Conservation (phyloP, 92 coral and sea anemone species). For the Phenganax subtilis region DNA sequence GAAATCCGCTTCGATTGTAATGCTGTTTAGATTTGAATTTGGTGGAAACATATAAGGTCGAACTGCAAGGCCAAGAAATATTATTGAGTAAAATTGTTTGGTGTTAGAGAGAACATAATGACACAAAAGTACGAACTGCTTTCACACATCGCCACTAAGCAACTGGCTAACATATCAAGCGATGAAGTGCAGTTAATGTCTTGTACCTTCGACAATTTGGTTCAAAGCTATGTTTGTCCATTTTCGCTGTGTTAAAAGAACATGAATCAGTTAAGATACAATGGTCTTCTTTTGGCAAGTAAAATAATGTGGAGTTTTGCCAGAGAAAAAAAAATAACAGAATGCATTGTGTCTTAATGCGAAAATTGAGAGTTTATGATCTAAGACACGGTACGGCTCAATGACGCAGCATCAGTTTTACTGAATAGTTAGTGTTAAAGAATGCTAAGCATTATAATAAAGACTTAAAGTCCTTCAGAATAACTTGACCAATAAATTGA, state of each 20-base stretch:
- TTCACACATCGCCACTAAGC: background rate
- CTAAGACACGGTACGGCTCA: no score
- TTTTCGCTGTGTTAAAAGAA: slow-evolving; percentile 56
- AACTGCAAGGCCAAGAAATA: slow-evolving; percentile 44
- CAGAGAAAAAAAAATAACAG: no score
- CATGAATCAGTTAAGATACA: background rate
- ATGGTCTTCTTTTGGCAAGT: no score
- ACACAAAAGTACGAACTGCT: no score
- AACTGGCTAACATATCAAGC: background rate
- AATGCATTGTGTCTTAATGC: no score
- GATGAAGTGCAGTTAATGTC: background rate
- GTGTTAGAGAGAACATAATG: background rate
- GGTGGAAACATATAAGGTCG: slow-evolving; percentile 74
- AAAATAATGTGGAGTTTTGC: no score
- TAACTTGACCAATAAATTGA: no score
- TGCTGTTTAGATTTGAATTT: slow-evolving; percentile 75
- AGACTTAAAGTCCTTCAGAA: background rate
- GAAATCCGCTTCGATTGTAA: slow-evolving; percentile 93
- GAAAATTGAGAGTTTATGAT: no score
- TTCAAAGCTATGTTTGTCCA: slow-evolving; percentile 73
- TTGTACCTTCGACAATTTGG: slow-evolving; percentile 64
- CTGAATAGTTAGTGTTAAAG: no score
- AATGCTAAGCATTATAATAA: background rate
- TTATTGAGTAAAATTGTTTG: background rate
- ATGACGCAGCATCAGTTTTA: no score